Evolutionary conservation across 2,888 invertebrate genomes (phyloP).

Genomic region (Drosophila anomalata): DNA sequence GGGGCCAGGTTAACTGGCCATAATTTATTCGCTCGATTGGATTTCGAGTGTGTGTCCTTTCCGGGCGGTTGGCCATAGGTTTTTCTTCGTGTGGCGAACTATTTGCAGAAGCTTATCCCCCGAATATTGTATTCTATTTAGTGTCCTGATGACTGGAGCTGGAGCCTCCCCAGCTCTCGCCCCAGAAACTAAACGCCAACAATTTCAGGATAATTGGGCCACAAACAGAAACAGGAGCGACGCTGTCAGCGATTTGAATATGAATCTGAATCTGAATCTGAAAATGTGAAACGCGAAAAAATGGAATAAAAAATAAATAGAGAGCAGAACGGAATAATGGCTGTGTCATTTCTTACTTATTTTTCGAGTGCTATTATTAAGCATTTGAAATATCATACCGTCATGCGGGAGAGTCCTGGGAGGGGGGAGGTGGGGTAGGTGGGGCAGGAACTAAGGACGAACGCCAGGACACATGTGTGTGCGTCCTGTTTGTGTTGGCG

Average conservation of each 20-base stretch:
- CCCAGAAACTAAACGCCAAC: conserved; percentile 67
- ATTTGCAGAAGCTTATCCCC: conserved; percentile 2
- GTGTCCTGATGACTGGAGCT: too few species aligned
- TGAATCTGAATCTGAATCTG: conserved; percentile 24
- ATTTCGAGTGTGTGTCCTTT: conserved; percentile 38
- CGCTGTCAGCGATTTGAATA: conserved; percentile 43
- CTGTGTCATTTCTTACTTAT: conserved; percentile 71
- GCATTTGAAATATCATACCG: conserved; percentile 78
- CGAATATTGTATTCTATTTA: too few species aligned
- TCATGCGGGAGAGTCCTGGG: conserved; percentile 66
- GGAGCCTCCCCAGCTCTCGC: conserved; percentile 5
- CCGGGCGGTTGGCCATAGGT: not conserved
- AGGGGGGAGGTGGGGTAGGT: not conserved
- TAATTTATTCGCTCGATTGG: conserved; percentile 75
- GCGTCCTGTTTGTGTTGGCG: conserved; percentile 60
- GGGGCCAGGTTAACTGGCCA: conserved; percentile 53
- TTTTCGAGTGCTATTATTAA: conserved; percentile 77
- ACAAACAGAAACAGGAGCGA: conserved; percentile 45
- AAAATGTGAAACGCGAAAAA: conserved; percentile 28
- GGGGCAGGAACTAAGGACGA: conserved; percentile 24
- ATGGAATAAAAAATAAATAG: conserved; percentile 61
- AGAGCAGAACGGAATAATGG: conserved; percentile 65
- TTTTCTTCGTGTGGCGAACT: conserved; percentile 4
- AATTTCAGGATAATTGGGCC: conserved; percentile 73
- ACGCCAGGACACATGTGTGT: conserved; percentile 20